Base-by-base conservation (phyloP, 2,113 vertebrate species). In the Albula goreensis region DNA sequence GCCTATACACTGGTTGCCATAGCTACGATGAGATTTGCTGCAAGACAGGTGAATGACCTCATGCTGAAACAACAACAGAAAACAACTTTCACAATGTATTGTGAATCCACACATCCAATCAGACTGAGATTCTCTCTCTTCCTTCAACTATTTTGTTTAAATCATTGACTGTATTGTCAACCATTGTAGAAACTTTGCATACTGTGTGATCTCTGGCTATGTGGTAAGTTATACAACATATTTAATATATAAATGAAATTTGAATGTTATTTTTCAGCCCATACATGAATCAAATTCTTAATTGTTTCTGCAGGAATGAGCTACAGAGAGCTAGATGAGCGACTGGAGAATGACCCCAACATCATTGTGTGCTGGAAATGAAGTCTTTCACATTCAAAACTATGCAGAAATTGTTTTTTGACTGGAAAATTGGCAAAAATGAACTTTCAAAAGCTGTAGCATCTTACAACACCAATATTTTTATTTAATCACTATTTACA, bases 21-120 rank as follows among this genome's bases (percentile, higher is more conserved):
- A 99, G 98, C 93, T 99, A 99, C 0, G 98, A 99, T 50, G 98
- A 99, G 92, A 99, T 99, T 92, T 99, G 98, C 95, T 99, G 98
- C 92, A 99, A 99, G 94, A 99, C 98, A 0, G 98, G 98, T 96
- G 93, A 70, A 25, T 85, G 9, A 31, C 50, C 70, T 31, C 53
- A 15, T 79, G 63, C 79, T 77, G 80, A 53, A 22, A 15, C 31
- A 41, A 41, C 31, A 41, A 41, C 31, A 41, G 31, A 41, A 1
- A 41, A 41, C 31, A 41, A 41, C 31, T 41, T 41, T 41, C 31
- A 41, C 31, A 41, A 41, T 41, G 31, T 41, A 41, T 41, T 41
- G 31, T 41, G 31, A 41, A 41, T 41, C 31, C 31, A 41, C 48
- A 22, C 53, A 56, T 56, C 53, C 53, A 56, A 12, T 25, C 70